A percentile compares a stretch with the other conserved stretches of the same genome.
These are phyloP conservation scores for Sarcophaga variegata DNA, from an alignment of 2,888 invertebrate genomes.

Conservation along the genomic window DNA sequence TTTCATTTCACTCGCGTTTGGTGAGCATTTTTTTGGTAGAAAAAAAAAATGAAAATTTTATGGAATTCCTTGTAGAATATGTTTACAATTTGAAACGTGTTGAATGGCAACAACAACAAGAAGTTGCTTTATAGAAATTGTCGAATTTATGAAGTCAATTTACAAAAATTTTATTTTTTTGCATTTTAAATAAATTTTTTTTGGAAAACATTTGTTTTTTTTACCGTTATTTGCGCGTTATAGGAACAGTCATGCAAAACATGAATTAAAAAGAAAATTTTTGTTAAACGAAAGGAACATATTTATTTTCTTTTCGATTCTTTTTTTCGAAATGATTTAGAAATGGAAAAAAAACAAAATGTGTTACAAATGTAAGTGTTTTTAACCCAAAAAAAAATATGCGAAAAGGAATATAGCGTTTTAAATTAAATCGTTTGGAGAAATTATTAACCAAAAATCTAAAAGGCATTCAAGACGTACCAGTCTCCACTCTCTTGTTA, in stretches of 20 bases:
- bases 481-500: no score
- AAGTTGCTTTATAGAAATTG: background rate
- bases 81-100: background rate
- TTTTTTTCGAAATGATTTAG: no score
- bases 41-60: background rate
- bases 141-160: background rate
- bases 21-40: background rate
- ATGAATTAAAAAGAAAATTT: no score
- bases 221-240: background rate
- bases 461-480: no score
- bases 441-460: no score
- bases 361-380: no score
- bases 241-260: background rate
- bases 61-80: background rate
- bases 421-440: no score
- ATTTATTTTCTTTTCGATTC: no score
- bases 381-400: no score
- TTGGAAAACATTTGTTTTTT: background rate
- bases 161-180: background rate
- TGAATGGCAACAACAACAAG: background rate
- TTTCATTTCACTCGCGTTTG: background rate
- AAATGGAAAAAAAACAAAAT: no score
- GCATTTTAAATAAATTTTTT: background rate
- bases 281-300: no score
- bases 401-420: no score